Evolutionary conservation across 1,140 invertebrate species (phyloP).

Genomic region (Drosophila nasuta): DNA sequence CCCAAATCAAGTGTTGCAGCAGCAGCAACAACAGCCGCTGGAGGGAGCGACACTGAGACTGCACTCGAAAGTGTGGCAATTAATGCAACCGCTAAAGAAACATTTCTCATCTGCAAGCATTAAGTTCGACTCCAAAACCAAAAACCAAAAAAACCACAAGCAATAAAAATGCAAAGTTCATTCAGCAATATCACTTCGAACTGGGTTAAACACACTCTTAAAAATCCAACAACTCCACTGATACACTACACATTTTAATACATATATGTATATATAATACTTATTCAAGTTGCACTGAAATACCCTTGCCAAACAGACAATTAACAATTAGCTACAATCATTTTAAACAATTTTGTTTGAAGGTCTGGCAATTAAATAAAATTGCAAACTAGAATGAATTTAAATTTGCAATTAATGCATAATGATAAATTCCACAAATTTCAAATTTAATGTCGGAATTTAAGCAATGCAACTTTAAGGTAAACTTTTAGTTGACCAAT

Average conservation of each 20-base stretch:
- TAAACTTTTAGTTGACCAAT: too few relatives aligned
- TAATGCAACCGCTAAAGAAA: background rate
- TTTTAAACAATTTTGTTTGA: too few relatives aligned
- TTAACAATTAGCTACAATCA: too few relatives aligned
- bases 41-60: background rate
- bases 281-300: too few relatives aligned
- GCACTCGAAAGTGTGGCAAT: background rate
- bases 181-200: background rate
- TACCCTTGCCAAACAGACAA: too few relatives aligned
- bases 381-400: too few relatives aligned
- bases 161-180: conserved; percentile 9
- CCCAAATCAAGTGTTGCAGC: conserved; percentile 13
- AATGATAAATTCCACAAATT: too few relatives aligned
- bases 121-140: background rate
- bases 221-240: background rate
- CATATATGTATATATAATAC: too few relatives aligned
- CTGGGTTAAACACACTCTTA: background rate
- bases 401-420: too few relatives aligned
- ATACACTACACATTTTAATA: background rate
- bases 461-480: too few relatives aligned
- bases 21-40: background rate
- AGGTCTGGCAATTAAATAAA: too few relatives aligned
- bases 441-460: too few relatives aligned
- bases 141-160: background rate
- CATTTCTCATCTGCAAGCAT: conserved; percentile 2